Base-by-base conservation (phyloP, 2,113 vertebrate genomes). In the Vimba vimba region DNA sequence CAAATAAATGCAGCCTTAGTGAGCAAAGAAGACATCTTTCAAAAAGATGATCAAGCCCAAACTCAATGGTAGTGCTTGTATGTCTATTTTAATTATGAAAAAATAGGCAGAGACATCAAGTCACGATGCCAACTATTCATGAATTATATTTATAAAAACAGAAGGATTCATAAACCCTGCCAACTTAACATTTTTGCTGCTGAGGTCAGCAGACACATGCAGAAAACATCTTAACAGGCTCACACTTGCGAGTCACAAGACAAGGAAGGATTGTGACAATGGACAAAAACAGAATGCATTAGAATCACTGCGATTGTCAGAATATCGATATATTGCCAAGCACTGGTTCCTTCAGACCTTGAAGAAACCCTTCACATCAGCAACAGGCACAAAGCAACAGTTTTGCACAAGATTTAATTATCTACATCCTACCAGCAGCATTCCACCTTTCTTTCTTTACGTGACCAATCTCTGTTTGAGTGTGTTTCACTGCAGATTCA, bases 311-410 rank as follows among this genome's bases (percentile, higher is more conserved):
- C 19, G 33, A 36, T 36, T 23, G 23, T 45, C 36, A 47, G 13
- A 80, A 19, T 11, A 23, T 76, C 15, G 0, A 52, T 17, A 52
- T 19, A 52, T 19, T 2, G 15, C 23, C 25, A 13, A n/a, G n/a
- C 13, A 75, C 45, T 27, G 19, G 73, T n/a, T n/a, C 21, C 43
- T 25, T 4, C 23, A 17, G n/a, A 6, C 15, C 74, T 76, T 19
- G 1, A 6, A 19, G n/a, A 52, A 39, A 76, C 11, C 4, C 10
- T 6, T 8, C 73, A 50, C 74, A 77, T 30, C 74, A 76, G 45
- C 74, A 50, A 75, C 45, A 76, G 74, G 12, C 45, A 15, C 45
- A 75, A 75, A 50, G 45, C n/a, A 75, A 76, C 13, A 30, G 47
- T 55, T 76, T 30, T 45, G 39, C n/a, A 17, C 71, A 75, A 2